These are phyloP conservation scores for Sogatella furcifera DNA, from an alignment of 1,140 invertebrate genomes.

Conservation along the genomic window DNA sequence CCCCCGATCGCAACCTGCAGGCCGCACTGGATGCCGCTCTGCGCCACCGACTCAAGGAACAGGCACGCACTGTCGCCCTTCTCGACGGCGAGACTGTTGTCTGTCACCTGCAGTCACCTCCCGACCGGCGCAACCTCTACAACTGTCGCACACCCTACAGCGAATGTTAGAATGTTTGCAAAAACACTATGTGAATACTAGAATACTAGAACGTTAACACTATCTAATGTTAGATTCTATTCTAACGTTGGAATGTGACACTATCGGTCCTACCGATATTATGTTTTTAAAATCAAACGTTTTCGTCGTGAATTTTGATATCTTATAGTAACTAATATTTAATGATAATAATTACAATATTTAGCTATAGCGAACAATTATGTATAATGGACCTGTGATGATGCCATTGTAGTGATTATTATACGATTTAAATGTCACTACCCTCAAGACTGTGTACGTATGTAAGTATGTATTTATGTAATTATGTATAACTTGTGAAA, in stretches of 20 bases:
- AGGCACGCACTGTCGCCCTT: constrained; percentile 57
- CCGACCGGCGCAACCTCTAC: constrained; percentile 39
- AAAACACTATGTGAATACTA: too few relatives aligned
- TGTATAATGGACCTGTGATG: constrained; percentile 25
- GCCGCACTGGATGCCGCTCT: constrained; percentile 28
- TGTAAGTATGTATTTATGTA: not conserved
- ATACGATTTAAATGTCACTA: constrained; percentile 17
- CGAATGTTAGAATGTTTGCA: constrained; percentile 46
- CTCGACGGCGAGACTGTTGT: constrained; percentile 73
- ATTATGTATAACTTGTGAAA: constrained; percentile 16
- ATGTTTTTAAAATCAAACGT: constrained; percentile 18
- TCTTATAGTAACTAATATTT: constrained; percentile 9
- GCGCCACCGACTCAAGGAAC: constrained; percentile 44
- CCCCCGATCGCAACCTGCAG: constrained; percentile 30
- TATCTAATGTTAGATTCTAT: too few relatives aligned
- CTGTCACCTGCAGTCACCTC: constrained; percentile 59
- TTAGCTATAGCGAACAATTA: constrained; percentile 6
- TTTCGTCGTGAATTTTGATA: constrained; percentile 8
- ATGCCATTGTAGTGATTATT: constrained; percentile 21
- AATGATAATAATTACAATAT: not conserved
- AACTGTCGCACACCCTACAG: constrained; percentile 36
- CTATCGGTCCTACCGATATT: constrained; percentile 1
- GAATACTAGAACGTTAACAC: too few relatives aligned
- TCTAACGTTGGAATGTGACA: not conserved
- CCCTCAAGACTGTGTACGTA: constrained; percentile 23